These are phyloP conservation scores for Callosobruchus maculatus DNA, from an alignment of 2,888 invertebrate genomes.

Conservation along the genomic window DNA sequence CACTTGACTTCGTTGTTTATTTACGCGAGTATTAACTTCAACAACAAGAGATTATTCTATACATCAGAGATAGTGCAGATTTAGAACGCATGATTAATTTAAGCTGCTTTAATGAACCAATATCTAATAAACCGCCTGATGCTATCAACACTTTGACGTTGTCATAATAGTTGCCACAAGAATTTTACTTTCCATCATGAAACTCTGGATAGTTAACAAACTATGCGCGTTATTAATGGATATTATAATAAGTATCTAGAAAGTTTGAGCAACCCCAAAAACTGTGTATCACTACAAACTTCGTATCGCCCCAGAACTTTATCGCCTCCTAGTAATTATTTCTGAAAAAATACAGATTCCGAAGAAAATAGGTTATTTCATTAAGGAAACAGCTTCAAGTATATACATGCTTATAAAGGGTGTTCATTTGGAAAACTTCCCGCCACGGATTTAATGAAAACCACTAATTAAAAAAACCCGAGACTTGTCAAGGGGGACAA, in stretches of 20 bases:
- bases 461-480: too few species aligned
- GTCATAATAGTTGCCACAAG: neutral
- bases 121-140: neutral
- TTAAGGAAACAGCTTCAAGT: too few species aligned
- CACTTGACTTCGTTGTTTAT: too few species aligned
- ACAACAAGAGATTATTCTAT: too few species aligned
- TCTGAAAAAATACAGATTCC: too few species aligned
- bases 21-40: too few species aligned
- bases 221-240: neutral
- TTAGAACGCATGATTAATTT: neutral
- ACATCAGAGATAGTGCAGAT: too few species aligned
- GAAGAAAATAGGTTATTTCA: too few species aligned
- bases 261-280: neutral
- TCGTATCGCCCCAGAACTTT: neutral
- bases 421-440: too few species aligned
- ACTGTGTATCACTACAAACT: neutral
- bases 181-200: neutral
- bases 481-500: too few species aligned
- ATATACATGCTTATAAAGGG: too few species aligned
- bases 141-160: neutral
- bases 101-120: neutral
- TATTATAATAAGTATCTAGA: neutral
- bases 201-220: neutral
- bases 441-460: too few species aligned
- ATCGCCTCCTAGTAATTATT: neutral